Base-by-base conservation (phyloP, 2,797 vertebrate species). In the Oreochromis grahami region DNA sequence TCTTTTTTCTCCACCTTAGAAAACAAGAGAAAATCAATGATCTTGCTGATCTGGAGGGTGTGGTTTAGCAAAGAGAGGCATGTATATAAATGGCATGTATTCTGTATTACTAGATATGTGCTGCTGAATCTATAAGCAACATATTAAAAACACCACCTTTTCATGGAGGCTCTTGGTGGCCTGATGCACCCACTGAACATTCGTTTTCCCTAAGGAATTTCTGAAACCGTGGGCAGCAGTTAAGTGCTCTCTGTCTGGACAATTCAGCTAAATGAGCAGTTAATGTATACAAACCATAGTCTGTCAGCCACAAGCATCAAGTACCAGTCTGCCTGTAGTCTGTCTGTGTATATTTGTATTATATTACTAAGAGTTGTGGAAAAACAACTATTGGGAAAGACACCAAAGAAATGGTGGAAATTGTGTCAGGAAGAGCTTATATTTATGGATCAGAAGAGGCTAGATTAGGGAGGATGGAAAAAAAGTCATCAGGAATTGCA, bases 1-100 rank as follows among this genome's bases (percentile, higher is more conserved):
- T 92, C 77, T 88, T 79, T 89, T 90, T 82, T 92, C 76, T 77
- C 80, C 45, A 80, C 68, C 77, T 80, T 76, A 17, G 53, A 85
- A 92, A 91, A 91, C 80, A 84, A 84, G 86, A 82, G 88, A 83
- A 88, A 91, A 92, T 93, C 92, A 89, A 94, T 95, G 29, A 11
- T 50, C 70, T 51, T 77, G 77, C 51, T 82, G 21, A 72, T 80
- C 82, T 78, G 83, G 76, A 87, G 72, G 72, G 76, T 78, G 79
- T 88, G 82, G 79, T 48, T 63, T 65, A 17, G 80, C 53, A 52
- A 36, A 84, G 65, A 53, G 41, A 76, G 58, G 41, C 86, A 26
- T 26, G 34, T 32, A 50, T 45, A 65, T 58, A 76, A 45, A 82
- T 52, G 5, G 68, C 68, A 82, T 86, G 6, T 77, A 14, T 48